phyloP scores from a whole-genome alignment of 2,113 vertebrate species.

The Numida meleagris region DNA sequence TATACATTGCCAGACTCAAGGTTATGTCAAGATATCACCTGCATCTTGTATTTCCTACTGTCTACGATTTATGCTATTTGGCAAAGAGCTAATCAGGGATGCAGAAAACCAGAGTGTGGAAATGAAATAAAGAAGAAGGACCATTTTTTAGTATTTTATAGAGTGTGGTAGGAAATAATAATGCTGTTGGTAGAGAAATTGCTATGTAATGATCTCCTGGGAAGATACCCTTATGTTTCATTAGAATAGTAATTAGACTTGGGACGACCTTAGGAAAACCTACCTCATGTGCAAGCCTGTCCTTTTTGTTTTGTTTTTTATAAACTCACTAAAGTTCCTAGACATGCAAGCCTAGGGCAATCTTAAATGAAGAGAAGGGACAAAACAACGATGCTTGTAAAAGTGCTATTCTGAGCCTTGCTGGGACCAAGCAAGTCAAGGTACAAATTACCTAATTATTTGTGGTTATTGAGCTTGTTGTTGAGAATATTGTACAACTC shows the following conservation, averaged over 20 bases:
- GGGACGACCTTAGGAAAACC: conserved; percentile 75
- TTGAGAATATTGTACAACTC: neutral
- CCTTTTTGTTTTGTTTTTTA: conserved; percentile 63
- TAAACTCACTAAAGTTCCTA: conserved; percentile 58
- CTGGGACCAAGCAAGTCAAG: conserved; percentile 46
- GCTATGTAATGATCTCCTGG: conserved; percentile 80
- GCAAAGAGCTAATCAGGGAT: conserved; percentile 71
- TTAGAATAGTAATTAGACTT: conserved; percentile 82
- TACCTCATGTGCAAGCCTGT: conserved; percentile 46
- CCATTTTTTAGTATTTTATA: conserved; percentile 77
- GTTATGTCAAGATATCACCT: conserved; percentile 61
- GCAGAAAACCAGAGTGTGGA: conserved; percentile 68
- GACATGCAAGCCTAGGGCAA: conserved; percentile 49
- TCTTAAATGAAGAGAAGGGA: conserved; percentile 61
- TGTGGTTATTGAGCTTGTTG: conserved; percentile 18
- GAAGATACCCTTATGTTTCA: conserved; percentile 81
- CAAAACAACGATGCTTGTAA: conserved; percentile 43
- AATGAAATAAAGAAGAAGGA: conserved; percentile 76
- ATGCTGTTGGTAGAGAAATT: conserved; percentile 79
- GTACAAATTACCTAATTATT: conserved; percentile 51
- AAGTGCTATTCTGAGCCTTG: conserved; percentile 15
- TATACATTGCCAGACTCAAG: neutral
- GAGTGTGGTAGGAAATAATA: conserved; percentile 72
- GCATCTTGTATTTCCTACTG: conserved; percentile 64
- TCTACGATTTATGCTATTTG: conserved; percentile 62